Evolutionary conservation across 2,888 invertebrate species (phyloP).

Genomic region (Mechanitis messenoides): DNA sequence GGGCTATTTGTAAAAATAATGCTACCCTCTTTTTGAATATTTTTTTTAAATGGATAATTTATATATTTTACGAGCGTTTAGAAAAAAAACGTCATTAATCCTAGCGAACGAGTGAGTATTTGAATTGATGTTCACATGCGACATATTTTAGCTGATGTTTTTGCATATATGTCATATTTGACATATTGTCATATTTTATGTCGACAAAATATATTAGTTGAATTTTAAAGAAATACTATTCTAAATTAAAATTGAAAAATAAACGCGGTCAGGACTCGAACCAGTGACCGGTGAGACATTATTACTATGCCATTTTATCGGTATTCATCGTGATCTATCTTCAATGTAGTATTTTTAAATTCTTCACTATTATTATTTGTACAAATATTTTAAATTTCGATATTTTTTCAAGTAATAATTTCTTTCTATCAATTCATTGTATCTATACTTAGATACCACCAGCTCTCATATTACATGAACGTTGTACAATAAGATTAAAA

Average conservation of each 20-base stretch:
- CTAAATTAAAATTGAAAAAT: too few species aligned
- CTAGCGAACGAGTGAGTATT: slow-evolving; percentile 29
- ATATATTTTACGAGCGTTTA: slow-evolving; percentile 33
- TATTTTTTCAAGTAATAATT: too few species aligned
- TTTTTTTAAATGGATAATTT: slow-evolving; percentile 33
- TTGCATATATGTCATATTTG: not conserved
- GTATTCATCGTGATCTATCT: too few species aligned
- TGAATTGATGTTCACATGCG: slow-evolving; percentile 25
- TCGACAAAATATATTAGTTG: slow-evolving; percentile 2
- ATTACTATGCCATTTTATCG: too few species aligned
- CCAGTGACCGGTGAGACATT: too few species aligned
- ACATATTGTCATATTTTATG: not conserved
- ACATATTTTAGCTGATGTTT: slow-evolving; percentile 15
- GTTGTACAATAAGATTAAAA: not conserved
- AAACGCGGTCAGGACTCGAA: too few species aligned
- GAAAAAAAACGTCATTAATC: slow-evolving; percentile 33
- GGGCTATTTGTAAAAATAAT: slow-evolving; percentile 38
- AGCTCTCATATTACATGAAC: not conserved
- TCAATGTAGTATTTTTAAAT: too few species aligned
- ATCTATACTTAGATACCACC: too few species aligned
- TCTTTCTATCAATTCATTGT: too few species aligned
- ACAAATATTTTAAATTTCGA: too few species aligned
- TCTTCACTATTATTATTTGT: not conserved
- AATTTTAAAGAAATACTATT: not conserved
- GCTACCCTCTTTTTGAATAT: slow-evolving; percentile 30